Percentiles rank a stretch among this genome's conserved stretches.
Evolutionary conservation across 2,113 vertebrate genomes (phyloP).

Genomic region (Leptobrachium ailaonicum): DNA sequence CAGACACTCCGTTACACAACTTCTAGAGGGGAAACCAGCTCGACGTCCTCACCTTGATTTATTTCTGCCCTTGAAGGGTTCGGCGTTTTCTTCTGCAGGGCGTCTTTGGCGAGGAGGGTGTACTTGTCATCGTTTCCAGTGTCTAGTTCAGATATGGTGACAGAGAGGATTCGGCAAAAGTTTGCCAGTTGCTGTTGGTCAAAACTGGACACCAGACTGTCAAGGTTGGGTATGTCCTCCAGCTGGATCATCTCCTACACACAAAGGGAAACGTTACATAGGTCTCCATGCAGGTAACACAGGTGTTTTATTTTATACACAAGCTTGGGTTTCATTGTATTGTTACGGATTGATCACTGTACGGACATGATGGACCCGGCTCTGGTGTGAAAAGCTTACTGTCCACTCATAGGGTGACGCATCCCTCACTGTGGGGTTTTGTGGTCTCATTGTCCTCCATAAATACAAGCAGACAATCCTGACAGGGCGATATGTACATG

Average conservation of each 20-base stretch:
- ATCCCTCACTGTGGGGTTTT: too few species aligned
- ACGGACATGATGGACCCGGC: too few species aligned
- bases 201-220: constrained; percentile 90
- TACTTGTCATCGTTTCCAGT: constrained; percentile 96
- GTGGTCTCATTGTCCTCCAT: too few species aligned
- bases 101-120: constrained; percentile 93
- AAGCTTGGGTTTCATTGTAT: too few species aligned
- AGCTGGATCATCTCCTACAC: constrained; percentile 93
- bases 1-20: too few species aligned
- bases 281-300: too few species aligned
- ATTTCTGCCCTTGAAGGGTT: constrained; percentile 90
- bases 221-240: constrained; percentile 92
- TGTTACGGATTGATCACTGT: too few species aligned
- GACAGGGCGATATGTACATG: too few species aligned
- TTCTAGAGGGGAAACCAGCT: neutral
- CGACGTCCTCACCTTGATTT: constrained; percentile 83
- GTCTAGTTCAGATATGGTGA: constrained; percentile 96
- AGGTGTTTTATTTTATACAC: too few species aligned
- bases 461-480: too few species aligned
- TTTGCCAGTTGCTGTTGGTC: constrained; percentile 98
- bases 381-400: too few species aligned
- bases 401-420: too few species aligned
- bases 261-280: neutral
- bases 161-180: constrained; percentile 96
- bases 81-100: constrained; percentile 87